These are phyloP conservation scores for Ennomos fuscantarius DNA, from an alignment of 2,888 invertebrate genomes.

Conservation along the genomic window DNA sequence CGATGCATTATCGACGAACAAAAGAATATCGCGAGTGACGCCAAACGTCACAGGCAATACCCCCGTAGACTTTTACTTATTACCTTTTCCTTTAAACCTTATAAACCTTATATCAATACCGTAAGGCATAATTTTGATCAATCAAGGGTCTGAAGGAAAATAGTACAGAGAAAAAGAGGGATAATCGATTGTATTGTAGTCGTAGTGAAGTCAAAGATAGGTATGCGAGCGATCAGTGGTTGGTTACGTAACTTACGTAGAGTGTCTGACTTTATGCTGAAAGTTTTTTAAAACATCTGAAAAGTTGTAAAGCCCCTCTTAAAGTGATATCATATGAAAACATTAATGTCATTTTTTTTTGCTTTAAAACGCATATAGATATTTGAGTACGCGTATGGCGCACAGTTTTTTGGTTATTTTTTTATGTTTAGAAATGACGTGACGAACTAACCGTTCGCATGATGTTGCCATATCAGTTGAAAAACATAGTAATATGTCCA, in stretches of 20 bases:
- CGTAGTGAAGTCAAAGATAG: conserved; percentile 32
- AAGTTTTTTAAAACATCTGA: too few relatives aligned
- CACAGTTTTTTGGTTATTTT: too few relatives aligned
- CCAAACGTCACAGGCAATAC: conserved; percentile 60
- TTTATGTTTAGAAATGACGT: too few relatives aligned
- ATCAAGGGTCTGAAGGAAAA: conserved; percentile 11
- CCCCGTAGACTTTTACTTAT: conserved; percentile 34
- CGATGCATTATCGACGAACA: conserved; percentile 59
- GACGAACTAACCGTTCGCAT: too few relatives aligned
- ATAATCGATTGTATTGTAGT: conserved; percentile 56
- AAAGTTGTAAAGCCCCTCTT: not conserved
- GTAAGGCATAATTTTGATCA: conserved; percentile 30
- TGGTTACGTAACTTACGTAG: conserved; percentile 9
- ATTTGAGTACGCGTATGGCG: too few relatives aligned
- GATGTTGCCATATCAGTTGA: too few relatives aligned
- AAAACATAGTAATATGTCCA: too few relatives aligned
- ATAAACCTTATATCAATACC: not conserved
- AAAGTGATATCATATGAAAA: not conserved
- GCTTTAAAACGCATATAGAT: too few relatives aligned
- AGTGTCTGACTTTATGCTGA: not conserved
- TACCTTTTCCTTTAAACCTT: conserved; percentile 10
- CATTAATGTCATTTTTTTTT: too few relatives aligned
- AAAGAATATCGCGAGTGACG: conserved; percentile 64
- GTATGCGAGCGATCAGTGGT: conserved; percentile 24
- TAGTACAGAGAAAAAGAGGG: conserved; percentile 43